Evolutionary conservation across 2,888 invertebrate species (phyloP).

Genomic region (Cryptops parisi): DNA sequence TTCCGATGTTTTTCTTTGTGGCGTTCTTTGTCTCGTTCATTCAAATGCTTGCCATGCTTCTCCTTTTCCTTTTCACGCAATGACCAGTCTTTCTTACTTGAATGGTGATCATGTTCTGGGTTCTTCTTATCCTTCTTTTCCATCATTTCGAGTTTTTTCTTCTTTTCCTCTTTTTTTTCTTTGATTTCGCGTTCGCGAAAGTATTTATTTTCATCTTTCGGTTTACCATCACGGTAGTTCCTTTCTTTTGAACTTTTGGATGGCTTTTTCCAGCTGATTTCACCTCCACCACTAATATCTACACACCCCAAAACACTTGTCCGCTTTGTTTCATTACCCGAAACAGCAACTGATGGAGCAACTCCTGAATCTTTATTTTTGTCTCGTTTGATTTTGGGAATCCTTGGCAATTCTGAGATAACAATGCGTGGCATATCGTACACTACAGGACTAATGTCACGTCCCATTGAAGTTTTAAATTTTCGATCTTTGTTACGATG

Average conservation of each 20-base stretch:
- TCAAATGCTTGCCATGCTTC: too few relatives aligned
- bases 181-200: slow-evolving; percentile 26
- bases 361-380: slow-evolving; percentile 11
- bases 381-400: slow-evolving; percentile 24
- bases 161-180: slow-evolving; percentile 24
- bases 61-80: slow-evolving; percentile 1
- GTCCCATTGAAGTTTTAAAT: background rate
- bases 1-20: slow-evolving; percentile 18
- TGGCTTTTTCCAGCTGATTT: slow-evolving; percentile 55
- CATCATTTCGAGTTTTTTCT: slow-evolving; percentile 20
- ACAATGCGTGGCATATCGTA: slow-evolving; percentile 21
- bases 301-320: slow-evolving; percentile 19
- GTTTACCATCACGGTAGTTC: slow-evolving; percentile 48
- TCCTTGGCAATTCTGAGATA: slow-evolving; percentile 25
- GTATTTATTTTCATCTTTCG: slow-evolving; percentile 29
- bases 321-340: slow-evolving; percentile 18
- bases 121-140: slow-evolving; percentile 4
- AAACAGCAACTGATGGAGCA: background rate
- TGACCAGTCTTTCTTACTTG: background rate
- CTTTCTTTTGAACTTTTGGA: slow-evolving; percentile 60
- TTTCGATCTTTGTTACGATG: background rate
- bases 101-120: slow-evolving; percentile 1
- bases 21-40: slow-evolving; percentile 24
- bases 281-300: slow-evolving; percentile 17
- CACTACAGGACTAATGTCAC: slow-evolving; percentile 13